Conservation (phyloP, 2,797 vertebrate species). For the Discoglossus pictus region DNA sequence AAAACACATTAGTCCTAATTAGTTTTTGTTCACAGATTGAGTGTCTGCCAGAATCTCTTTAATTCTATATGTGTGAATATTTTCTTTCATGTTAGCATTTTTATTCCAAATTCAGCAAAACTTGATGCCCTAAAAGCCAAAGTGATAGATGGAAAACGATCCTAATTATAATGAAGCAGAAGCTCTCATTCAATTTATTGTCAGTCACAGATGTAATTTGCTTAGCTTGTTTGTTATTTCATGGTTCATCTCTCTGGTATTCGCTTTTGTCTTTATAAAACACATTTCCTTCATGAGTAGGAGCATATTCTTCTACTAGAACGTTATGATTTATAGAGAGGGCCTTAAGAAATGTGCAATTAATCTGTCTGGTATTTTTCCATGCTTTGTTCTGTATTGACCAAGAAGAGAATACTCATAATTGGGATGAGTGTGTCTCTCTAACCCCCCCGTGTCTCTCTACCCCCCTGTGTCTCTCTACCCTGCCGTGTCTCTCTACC, state of each 20-base stretch:
- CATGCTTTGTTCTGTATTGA: no score
- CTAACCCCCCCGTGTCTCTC: no score
- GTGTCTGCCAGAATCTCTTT: constrained; percentile 42
- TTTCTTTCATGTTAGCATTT: constrained; percentile 46
- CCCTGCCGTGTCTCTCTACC: no score
- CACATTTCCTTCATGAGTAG: neutral
- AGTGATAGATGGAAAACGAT: constrained; percentile 46
- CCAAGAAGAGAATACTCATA: no score
- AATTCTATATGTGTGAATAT: constrained; percentile 37
- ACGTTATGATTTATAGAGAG: no score
- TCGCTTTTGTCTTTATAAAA: constrained; percentile 26
- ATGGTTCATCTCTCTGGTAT: constrained; percentile 44
- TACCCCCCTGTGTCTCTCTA: no score
- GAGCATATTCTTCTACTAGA: no score
- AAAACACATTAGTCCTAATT: constrained; percentile 51
- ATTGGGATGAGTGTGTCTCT: no score
- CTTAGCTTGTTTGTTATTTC: constrained; percentile 44
- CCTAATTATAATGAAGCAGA: constrained; percentile 49
- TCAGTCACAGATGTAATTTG: constrained; percentile 38
- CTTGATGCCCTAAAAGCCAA: constrained; percentile 46
- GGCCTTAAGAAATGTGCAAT: no score
- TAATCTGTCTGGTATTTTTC: no score
- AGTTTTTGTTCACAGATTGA: constrained; percentile 43
- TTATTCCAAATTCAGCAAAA: constrained; percentile 49
- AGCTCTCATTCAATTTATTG: constrained; percentile 46